Evolutionary conservation across 2,888 invertebrate species (phyloP).

Genomic region (Thelaira solivaga): DNA sequence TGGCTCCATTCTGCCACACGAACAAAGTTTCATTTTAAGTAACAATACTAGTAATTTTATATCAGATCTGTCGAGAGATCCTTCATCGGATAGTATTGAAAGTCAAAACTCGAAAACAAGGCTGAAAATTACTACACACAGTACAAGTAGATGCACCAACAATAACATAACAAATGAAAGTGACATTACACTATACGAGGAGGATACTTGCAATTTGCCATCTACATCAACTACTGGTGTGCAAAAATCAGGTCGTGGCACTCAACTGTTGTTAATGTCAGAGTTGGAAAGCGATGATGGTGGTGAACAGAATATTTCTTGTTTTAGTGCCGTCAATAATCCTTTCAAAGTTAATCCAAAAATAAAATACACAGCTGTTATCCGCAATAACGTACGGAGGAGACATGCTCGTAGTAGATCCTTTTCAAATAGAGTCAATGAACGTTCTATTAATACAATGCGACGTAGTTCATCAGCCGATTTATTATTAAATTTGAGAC

Average conservation of each 20-base stretch:
- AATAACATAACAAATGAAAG: constrained; percentile 36
- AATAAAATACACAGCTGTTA: constrained; percentile 49
- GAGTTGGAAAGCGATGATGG: constrained; percentile 66
- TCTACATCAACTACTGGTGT: constrained; percentile 15
- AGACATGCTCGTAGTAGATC: constrained; percentile 74
- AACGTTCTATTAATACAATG: constrained; percentile 50
- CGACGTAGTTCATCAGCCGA: constrained; percentile 75
- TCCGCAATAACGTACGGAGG: constrained; percentile 44
- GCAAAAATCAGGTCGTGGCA: constrained; percentile 19
- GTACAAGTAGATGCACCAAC: constrained; percentile 19
- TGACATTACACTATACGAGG: constrained; percentile 43
- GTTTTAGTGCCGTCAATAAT: constrained; percentile 71
- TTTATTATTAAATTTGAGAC: constrained; percentile 68
- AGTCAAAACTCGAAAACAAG: constrained; percentile 15
- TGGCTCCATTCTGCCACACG: constrained; percentile 74
- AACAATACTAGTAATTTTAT: constrained; percentile 75
- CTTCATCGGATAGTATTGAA: constrained; percentile 65
- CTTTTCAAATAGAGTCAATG: constrained; percentile 68
- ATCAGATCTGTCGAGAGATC: constrained; percentile 74
- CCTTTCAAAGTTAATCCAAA: constrained; percentile 64
- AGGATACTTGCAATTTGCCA: background rate
- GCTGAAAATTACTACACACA: constrained; percentile 15
- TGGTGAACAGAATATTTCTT: constrained; percentile 69
- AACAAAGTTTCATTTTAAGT: constrained; percentile 69
- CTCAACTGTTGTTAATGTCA: constrained; percentile 37